These are phyloP conservation scores for Adelognathus sp. DNA, from an alignment of 2,888 invertebrate genomes.

Conservation along the genomic window DNA sequence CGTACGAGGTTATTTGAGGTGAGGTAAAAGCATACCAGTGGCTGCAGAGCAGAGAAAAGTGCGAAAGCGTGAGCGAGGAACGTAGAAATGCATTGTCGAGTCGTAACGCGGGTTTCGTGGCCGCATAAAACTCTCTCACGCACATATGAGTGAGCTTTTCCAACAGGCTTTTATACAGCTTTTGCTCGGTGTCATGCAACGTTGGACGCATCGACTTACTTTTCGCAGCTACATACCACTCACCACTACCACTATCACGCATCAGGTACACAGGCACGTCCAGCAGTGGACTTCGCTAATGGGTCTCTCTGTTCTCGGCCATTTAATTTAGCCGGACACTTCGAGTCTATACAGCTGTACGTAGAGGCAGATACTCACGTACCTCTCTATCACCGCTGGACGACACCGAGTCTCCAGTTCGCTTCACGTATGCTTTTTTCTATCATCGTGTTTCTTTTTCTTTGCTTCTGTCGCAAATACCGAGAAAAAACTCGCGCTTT, in stretches of 20 bases:
- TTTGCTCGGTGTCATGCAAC: neutral
- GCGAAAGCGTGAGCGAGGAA: conserved; percentile 53
- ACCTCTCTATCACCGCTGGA: neutral
- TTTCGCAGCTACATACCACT: conserved; percentile 7
- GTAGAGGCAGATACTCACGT: neutral
- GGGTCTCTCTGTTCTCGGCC: conserved; percentile 42
- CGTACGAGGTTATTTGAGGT: conserved; percentile 20
- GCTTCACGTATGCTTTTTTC: neutral
- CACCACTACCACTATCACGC: neutral
- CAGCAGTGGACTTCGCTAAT: conserved; percentile 36
- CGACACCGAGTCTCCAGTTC: neutral
- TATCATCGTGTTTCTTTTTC: neutral
- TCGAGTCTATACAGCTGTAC: conserved; percentile 14
- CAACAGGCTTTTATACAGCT: conserved; percentile 19
- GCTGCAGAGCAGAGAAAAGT: conserved; percentile 49
- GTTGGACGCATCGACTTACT: conserved; percentile 23
- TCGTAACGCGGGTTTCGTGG: conserved; percentile 56
- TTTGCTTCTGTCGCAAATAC: conserved; percentile 13
- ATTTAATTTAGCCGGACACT: conserved; percentile 62
- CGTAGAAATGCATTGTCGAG: conserved; percentile 64
- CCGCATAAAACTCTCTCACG: conserved; percentile 61
- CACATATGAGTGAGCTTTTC: conserved; percentile 19
- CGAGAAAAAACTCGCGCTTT: neutral
- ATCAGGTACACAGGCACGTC: conserved; percentile 30
- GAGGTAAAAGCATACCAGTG: neutral